Base-by-base conservation (phyloP, 2,888 invertebrate genomes). In the Ephialtes manifestator region DNA sequence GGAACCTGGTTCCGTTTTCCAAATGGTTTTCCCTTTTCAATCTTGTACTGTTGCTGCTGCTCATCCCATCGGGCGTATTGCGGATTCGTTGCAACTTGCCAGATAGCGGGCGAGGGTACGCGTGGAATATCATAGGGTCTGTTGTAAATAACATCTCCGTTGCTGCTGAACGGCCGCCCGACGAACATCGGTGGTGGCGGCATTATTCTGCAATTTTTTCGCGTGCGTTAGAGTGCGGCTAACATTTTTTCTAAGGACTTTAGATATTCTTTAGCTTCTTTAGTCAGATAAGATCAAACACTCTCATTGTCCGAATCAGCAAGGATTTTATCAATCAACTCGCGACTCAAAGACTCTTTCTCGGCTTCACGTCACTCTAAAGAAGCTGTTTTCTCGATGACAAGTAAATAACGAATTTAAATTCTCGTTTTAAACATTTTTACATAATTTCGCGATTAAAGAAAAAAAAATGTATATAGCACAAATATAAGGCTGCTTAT, bases 301-400 rank as follows among this genome's bases (percentile, higher is more conserved):
- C 2, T 39, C 35, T 65, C 65, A 65, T 86, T 75, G 89, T 91
- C 86, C 90, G 89, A 92, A 91, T 93, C 91, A 74, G 83, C 90
- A 86, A 89, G 93, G 92, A 91, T 88, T 86, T 87, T 55, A 80
- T 60, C 68, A 88, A 89, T 93, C 93, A 58, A 93, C 93, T 89
- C 86, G 89, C 84, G 92, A 93, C 91, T 93, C 92, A 11, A 93
- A 86, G 89, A 90, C 90, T 93, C 93, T 72, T 63, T 90, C 92
- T 93, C 93, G 92, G 88, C 88, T 81, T 88, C 28, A 89, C 92
- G 91, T 93, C 93, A 93, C 89, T 74, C 81, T 70, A 83, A 84
- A 84, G 80, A 85, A 76, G 70, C 4, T n/a, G n/a, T n/a, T n/a
- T n/a, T n/a, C n/a, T n/a, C n/a, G n/a, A n/a, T n/a, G n/a, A n/a